These are phyloP conservation scores for Micoletzkya japonica DNA, from an alignment of 2,888 invertebrate genomes.

Conservation along the genomic window DNA sequence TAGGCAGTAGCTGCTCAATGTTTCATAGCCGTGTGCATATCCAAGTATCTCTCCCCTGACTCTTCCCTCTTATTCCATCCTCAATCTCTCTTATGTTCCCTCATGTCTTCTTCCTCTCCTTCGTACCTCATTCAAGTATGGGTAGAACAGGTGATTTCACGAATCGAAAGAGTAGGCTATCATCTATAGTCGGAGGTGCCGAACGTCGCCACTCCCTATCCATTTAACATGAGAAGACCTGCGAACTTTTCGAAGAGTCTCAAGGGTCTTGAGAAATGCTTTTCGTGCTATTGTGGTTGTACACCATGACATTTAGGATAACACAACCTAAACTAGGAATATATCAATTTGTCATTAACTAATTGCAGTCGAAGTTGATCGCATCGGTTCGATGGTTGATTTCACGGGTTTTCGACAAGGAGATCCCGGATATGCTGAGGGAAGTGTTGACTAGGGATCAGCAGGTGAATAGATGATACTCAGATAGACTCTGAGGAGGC, in stretches of 20 bases:
- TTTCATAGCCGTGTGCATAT: constrained; percentile 29
- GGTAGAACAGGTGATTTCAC: constrained; percentile 27
- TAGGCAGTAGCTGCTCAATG: constrained; percentile 25
- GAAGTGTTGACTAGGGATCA: constrained; percentile 52
- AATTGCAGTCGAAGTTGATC: constrained; percentile 59
- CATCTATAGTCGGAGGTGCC: too few species aligned
- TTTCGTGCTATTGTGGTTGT: neutral
- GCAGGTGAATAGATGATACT: too few species aligned
- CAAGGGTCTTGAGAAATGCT: neutral
- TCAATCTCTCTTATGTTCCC: constrained; percentile 1
- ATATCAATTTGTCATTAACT: neutral
- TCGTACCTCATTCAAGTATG: constrained; percentile 8
- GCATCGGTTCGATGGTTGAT: constrained; percentile 63
- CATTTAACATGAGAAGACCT: neutral
- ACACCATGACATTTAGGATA: neutral
- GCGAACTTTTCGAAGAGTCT: neutral
- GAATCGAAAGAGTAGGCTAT: too few species aligned
- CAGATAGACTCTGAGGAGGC: too few species aligned
- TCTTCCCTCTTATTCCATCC: neutral
- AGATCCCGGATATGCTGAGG: constrained; percentile 59
- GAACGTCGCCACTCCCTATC: neutral
- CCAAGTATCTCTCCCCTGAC: neutral
- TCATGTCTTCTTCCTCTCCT: constrained; percentile 8
- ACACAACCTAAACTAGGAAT: neutral
- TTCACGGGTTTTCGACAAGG: constrained; percentile 54